Conservation (phyloP, 2,797 vertebrate species). For the Hozukius guyotensis region DNA sequence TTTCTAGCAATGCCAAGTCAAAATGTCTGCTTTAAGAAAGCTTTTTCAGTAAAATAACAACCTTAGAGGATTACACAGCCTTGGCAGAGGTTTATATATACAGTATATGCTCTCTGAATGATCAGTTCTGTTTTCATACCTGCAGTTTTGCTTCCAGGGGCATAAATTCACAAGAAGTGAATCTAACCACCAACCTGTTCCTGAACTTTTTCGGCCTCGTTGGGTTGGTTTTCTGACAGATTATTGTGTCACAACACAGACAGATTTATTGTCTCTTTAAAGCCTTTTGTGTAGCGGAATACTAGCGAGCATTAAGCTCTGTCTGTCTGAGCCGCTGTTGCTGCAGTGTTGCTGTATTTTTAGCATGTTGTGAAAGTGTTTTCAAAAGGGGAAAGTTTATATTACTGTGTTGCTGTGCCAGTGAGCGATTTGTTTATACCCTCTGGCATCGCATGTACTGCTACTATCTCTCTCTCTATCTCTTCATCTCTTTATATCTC, state of each 20-base stretch:
- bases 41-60: not conserved
- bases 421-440: conserved; percentile 55
- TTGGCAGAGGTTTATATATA: not conserved
- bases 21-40: not conserved
- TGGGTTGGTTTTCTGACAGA: not conserved
- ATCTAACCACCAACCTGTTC: not conserved
- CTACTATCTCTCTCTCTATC: conserved; percentile 19
- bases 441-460: conserved; percentile 29
- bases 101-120: not conserved
- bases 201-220: not conserved
- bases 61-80: not conserved
- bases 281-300: not conserved
- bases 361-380: conserved; percentile 40
- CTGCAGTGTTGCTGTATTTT: conserved; percentile 35
- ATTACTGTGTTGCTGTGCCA: conserved; percentile 50
- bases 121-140: not conserved
- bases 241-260: not conserved
- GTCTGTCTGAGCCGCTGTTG: conserved; percentile 18
- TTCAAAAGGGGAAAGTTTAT: conserved; percentile 46
- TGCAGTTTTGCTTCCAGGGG: not conserved
- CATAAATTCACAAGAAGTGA: not conserved
- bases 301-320: not conserved
- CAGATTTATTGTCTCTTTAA: not conserved
- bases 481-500: not conserved
- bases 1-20: not conserved